Evolutionary conservation across 1,140 invertebrate species (phyloP).

Genomic region (Saccostrea glomerata): DNA sequence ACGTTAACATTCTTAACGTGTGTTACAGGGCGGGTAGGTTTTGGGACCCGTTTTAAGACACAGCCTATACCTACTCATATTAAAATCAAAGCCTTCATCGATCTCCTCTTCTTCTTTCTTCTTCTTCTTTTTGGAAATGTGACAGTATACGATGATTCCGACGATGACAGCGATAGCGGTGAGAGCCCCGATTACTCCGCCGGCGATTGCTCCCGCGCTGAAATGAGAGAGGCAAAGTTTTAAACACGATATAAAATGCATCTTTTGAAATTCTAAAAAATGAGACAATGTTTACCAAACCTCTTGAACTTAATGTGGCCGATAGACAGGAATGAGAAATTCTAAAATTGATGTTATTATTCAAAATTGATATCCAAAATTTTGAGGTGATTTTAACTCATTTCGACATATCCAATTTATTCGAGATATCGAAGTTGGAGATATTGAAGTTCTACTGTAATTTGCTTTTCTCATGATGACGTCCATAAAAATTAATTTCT

Average conservation of each 20-base stretch:
- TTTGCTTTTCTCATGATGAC: no score
- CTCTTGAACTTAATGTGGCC: no score
- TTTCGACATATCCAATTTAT: no score
- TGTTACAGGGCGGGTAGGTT: background rate
- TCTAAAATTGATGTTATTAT: no score
- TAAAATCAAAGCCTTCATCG: slow-evolving; percentile 10
- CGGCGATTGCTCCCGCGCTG: slow-evolving; percentile 28
- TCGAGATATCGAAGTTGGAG: background rate
- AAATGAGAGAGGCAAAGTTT: background rate
- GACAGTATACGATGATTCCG: background rate
- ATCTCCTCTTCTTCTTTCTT: slow-evolving; percentile 7
- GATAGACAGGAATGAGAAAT: no score
- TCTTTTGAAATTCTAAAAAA: no score
- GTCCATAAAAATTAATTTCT: no score
- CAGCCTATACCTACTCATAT: background rate
- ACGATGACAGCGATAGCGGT: slow-evolving; percentile 7
- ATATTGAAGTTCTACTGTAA: background rate
- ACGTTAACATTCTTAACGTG: background rate
- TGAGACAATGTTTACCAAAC: no score
- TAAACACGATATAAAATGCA: no score
- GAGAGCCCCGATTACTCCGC: slow-evolving; percentile 18
- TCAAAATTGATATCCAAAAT: no score
- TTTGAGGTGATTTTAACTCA: no score
- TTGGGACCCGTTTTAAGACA: slow-evolving; percentile 14
- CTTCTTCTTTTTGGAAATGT: slow-evolving; percentile 27